Evolutionary conservation across 2,113 vertebrate species (phyloP).

Genomic region (Vanacampus margaritifer): DNA sequence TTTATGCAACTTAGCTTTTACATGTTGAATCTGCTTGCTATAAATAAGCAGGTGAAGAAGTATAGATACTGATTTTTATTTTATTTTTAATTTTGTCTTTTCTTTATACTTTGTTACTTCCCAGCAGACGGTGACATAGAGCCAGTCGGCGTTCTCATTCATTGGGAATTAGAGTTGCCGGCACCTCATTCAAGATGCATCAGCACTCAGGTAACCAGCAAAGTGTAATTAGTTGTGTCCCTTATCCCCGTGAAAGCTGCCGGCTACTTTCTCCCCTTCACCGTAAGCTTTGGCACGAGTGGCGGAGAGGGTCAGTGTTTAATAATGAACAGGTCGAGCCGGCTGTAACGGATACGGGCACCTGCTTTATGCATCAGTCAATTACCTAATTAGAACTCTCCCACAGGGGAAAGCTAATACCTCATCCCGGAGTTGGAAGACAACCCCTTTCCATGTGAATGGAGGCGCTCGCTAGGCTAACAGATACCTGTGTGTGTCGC

Average conservation of each 20-base stretch:
- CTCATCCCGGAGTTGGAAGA: constrained; percentile 50
- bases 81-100: constrained; percentile 4
- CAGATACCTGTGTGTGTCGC: constrained; percentile 47
- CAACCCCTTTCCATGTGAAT: constrained; percentile 68
- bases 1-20: too few relatives aligned
- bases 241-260: constrained; percentile 59
- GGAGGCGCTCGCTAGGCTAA: constrained; percentile 55
- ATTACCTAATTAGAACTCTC: constrained; percentile 80
- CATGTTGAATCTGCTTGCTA: too few relatives aligned
- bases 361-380: constrained; percentile 79
- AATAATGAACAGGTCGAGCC: constrained; percentile 77
- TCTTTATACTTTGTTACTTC: constrained; percentile 5
- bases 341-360: constrained; percentile 78
- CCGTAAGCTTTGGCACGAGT: constrained; percentile 62
- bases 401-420: constrained; percentile 77
- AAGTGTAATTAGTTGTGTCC: constrained; percentile 67
- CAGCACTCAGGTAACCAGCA: constrained; percentile 58
- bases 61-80: neutral
- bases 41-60: neutral
- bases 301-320: constrained; percentile 75
- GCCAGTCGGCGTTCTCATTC: constrained; percentile 9
- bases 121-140: neutral
- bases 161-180: constrained; percentile 27
- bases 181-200: constrained; percentile 32
- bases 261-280: constrained; percentile 60